Conservation (phyloP, 30 jellyfish, hydroid and myxozoan genomes). For the Aurelia sp. region DNA sequence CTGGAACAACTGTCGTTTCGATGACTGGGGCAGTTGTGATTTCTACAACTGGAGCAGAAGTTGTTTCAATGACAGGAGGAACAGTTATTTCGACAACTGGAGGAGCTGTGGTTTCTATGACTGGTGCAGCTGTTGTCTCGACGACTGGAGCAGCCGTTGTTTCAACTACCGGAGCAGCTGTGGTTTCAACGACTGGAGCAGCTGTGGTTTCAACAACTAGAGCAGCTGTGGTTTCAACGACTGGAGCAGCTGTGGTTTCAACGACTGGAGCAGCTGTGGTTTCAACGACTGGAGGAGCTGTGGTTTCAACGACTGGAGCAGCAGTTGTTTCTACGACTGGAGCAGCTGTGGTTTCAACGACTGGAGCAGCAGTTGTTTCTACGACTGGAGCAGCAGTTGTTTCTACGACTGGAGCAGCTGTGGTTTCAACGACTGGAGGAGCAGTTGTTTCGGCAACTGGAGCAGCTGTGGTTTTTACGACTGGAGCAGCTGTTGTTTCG, state of each 20-base stretch:
- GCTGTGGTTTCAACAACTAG: slow-evolving; percentile 47
- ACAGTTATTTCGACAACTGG: slow-evolving; percentile 31
- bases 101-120: slow-evolving; percentile 18
- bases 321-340: slow-evolving; percentile 36
- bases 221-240: slow-evolving; percentile 39
- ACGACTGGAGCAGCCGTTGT: slow-evolving; percentile 9
- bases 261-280: slow-evolving; percentile 39
- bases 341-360: slow-evolving; percentile 34
- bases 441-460: not conserved
- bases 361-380: slow-evolving; percentile 39
- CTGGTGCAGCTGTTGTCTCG: slow-evolving; percentile 39
- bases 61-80: slow-evolving; percentile 18
- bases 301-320: slow-evolving; percentile 25
- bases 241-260: slow-evolving; percentile 40
- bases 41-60: slow-evolving; percentile 32
- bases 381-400: slow-evolving; percentile 17
- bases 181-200: slow-evolving; percentile 37
- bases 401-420: slow-evolving; percentile 4
- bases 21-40: slow-evolving; percentile 11
- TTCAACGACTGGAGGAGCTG: slow-evolving; percentile 49
- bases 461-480: slow-evolving; percentile 18
- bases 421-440: slow-evolving; percentile 20
- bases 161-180: not conserved
- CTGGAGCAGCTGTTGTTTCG: slow-evolving; percentile 9
- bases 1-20: slow-evolving; percentile 29